Base-by-base conservation (phyloP, 2,888 invertebrate species). In the Sarcophaga carnaria region DNA sequence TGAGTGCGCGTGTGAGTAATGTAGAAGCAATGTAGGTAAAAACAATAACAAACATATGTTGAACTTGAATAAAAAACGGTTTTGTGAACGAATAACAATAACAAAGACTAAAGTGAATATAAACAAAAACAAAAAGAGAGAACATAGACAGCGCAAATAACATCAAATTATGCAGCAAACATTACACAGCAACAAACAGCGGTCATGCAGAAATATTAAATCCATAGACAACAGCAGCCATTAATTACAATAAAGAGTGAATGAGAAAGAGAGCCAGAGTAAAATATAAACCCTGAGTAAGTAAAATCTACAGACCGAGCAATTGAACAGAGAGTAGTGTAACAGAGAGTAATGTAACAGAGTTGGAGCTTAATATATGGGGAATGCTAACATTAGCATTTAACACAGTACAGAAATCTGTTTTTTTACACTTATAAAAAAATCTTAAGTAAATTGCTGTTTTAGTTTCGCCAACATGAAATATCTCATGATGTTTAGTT, bases 1-100 rank as follows among this genome's bases (percentile, higher is more conserved):
- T 64, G 27, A 17, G n/a, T 22, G 12, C 17, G 37, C 54, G 37
- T 59, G 49, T 64, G 64, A 20, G 59, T 59, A 54, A 67, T 59
- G 37, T 62, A 4, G 22, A 59, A 77, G 17, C 20, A 69, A 69
- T 8, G 37, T 37, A 8, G 2, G 37, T 37, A 59, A 59, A 80
- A 62, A 62, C 22, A 81, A 81, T 67, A 81, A 70, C 69, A 75
- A 81, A 63, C 75, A 81, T 75, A 81, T 81, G 81, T 75, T 81
- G 75, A 81, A 81, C 75, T 81, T 76, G 75, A 81, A 76, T 25
- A 10, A 66, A 66, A 66, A 54, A 54, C 71, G 71, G 20, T 64
- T 67, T 80, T 49, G 1, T 54, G 59, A 60, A 54, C 54, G 17
- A 4, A 67, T 70, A 37, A 27, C 17, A 12, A 54, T 54, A 54